These are phyloP conservation scores for Venustaconcha ellipsiformis DNA, from an alignment of 1,140 invertebrate species.

Conservation along the genomic window DNA sequence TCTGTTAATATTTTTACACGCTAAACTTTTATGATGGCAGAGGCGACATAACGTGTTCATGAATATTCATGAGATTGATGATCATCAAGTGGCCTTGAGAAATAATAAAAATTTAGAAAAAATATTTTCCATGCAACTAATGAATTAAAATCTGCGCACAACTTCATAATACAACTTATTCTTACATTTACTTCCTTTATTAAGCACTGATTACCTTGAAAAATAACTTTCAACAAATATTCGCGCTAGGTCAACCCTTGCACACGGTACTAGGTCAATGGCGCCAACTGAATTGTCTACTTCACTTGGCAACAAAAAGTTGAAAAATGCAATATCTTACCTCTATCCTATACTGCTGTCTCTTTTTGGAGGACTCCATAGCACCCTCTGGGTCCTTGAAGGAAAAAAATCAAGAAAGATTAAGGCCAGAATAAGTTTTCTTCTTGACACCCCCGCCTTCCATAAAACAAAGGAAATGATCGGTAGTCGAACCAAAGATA, in stretches of 20 bases:
- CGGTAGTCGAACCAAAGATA: constrained; percentile 1
- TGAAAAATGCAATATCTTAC: constrained; percentile 29
- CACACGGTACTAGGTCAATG: constrained; percentile 1
- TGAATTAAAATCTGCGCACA: no score
- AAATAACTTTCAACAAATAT: no score
- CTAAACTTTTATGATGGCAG: no score
- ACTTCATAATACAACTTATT: no score
- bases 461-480: constrained; percentile 25
- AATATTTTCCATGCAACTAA: no score
- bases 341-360: constrained; percentile 55
- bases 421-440: background rate
- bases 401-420: background rate
- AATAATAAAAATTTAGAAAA: no score
- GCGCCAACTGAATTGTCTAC: constrained; percentile 11
- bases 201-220: no score
- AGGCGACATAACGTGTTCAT: no score
- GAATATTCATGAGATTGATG: no score
- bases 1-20: no score
- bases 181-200: no score
- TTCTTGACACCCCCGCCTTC: constrained; percentile 10
- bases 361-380: constrained; percentile 41
- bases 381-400: constrained; percentile 50
- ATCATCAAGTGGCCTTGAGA: no score
- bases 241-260: background rate
- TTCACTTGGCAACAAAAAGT: background rate